These are phyloP conservation scores for Apotomis capreana DNA, from an alignment of 2,888 invertebrate genomes.

Conservation along the genomic window DNA sequence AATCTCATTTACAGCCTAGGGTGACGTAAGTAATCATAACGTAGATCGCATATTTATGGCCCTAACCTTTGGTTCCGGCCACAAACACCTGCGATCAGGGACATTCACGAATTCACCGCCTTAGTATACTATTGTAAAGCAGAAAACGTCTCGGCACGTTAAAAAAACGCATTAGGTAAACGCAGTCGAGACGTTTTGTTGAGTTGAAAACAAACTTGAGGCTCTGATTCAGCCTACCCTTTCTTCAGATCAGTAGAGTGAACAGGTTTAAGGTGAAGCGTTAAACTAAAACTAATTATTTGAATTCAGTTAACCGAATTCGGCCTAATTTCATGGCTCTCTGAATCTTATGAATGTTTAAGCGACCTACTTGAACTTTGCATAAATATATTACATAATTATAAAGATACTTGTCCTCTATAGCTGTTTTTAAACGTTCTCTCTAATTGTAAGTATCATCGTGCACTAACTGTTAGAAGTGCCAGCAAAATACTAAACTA, in stretches of 20 bases:
- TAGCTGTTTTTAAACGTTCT: constrained; percentile 8
- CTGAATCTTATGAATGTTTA: constrained; percentile 9
- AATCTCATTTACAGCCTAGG: too few relatives aligned
- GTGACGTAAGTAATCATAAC: too few relatives aligned
- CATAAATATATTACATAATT: constrained; percentile 22
- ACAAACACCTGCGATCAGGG: too few relatives aligned
- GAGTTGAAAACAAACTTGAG: too few relatives aligned
- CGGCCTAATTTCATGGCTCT: constrained; percentile 13
- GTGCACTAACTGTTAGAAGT: constrained; percentile 13
- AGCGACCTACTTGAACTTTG: background rate
- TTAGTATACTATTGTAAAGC: too few relatives aligned
- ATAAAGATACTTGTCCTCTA: background rate
- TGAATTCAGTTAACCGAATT: constrained; percentile 4
- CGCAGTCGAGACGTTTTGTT: too few relatives aligned
- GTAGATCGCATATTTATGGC: too few relatives aligned
- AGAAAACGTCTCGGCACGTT: too few relatives aligned
- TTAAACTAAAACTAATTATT: background rate
- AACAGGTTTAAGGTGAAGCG: background rate
- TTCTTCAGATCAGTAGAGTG: background rate
- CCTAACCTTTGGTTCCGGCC: too few relatives aligned
- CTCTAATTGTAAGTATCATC: constrained; percentile 16
- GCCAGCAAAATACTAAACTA: constrained; percentile 13
- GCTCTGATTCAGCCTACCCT: background rate
- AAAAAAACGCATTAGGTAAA: too few relatives aligned
- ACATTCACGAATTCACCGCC: too few relatives aligned